Evolutionary conservation across 1,140 invertebrate species (phyloP), one percentile per base, ranked within the genome.

Genomic region (Geopemphigus sp.): DNA sequence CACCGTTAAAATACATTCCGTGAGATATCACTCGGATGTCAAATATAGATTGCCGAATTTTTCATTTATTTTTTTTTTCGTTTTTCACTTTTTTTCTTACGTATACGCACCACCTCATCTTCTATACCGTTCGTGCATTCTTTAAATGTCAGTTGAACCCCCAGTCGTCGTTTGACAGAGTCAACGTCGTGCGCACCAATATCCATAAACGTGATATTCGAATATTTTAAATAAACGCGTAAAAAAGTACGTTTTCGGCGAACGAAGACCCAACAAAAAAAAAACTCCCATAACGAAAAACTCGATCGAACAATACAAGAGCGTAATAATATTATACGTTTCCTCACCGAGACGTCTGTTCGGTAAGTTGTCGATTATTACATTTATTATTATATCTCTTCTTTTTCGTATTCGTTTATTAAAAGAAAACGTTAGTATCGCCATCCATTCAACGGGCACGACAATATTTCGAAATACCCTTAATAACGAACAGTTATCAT

Each of bases 41-140:
- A 76, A 76, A 76, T 76, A 59, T 76, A 59, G 72, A 76, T 76
- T 76, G 39, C 72, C 72, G 29, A 76, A 76, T 76, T 76, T 76
- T 47, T 76, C 72, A 59, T 76, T 76, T 59, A 15, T 39, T 74
- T 74, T 74, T 74, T 57, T 39, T 53, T 54, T 29, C 19, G 8
- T 19, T 24, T 39, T 54, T 29, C 8, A 4, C 8, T 39, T 39
- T 39, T 39, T 39, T 39, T 39, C 32, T 73, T 73, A 56, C 70
- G 39, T 39, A n/a, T 47, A 15, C 24, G 32, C 32, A 39, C 8
- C 32, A 19, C 19, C 53, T 54, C 53, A 54, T 54, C 15, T 57
- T 57, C 22, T 24, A 50, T 12, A 10, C 14, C 15, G 22, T 26
- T 47, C 24, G 26, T 12, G 47, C 68, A 29, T 54, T 72, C 24